phyloP scores from a whole-genome alignment of 1,140 invertebrate species.

The Orius insidiosus region DNA sequence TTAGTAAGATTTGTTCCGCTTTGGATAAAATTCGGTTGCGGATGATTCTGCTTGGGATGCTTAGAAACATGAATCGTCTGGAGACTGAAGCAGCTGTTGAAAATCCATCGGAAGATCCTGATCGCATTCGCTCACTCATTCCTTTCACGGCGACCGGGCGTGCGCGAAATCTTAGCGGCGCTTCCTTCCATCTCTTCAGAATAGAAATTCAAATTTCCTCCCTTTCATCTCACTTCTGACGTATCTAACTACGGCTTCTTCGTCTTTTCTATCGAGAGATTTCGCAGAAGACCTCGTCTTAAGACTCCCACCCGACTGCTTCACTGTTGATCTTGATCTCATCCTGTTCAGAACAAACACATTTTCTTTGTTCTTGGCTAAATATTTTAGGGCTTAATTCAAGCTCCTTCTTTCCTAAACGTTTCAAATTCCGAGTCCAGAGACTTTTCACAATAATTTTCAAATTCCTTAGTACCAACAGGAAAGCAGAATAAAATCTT shows the following conservation, averaged over 20 bases:
- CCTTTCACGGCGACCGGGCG: not conserved
- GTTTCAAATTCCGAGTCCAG: not conserved
- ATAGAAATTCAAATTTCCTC: slow-evolving; percentile 5
- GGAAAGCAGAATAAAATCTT: slow-evolving; percentile 21
- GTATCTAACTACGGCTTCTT: slow-evolving; percentile 4
- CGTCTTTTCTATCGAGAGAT: slow-evolving; percentile 17
- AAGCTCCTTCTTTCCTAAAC: slow-evolving; percentile 9
- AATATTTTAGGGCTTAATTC: slow-evolving; percentile 13
- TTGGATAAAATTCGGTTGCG: slow-evolving; percentile 21
- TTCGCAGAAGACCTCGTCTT: slow-evolving; percentile 16
- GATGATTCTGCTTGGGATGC: slow-evolving; percentile 16
- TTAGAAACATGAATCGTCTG: slow-evolving; percentile 24
- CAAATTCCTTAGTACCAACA: slow-evolving; percentile 11
- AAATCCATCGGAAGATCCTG: slow-evolving; percentile 38
- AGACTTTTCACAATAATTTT: slow-evolving; percentile 9
- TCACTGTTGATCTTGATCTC: slow-evolving; percentile 18
- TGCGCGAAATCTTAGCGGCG: slow-evolving; percentile 9
- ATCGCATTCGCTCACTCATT: slow-evolving; percentile 21
- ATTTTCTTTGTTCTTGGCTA: slow-evolving; percentile 18
- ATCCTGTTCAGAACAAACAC: slow-evolving; percentile 12
- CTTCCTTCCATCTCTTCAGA: not conserved
- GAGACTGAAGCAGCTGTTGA: slow-evolving; percentile 34
- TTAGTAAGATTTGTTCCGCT: slow-evolving; percentile 28
- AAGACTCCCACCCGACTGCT: slow-evolving; percentile 12
- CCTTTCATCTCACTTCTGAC: slow-evolving; percentile 7